Evolutionary conservation across 37 sponge, comb jelly and placozoan genomes (phyloP), one percentile per base, ranked within the genome.

Genomic region (Bolinopsis microptera): DNA sequence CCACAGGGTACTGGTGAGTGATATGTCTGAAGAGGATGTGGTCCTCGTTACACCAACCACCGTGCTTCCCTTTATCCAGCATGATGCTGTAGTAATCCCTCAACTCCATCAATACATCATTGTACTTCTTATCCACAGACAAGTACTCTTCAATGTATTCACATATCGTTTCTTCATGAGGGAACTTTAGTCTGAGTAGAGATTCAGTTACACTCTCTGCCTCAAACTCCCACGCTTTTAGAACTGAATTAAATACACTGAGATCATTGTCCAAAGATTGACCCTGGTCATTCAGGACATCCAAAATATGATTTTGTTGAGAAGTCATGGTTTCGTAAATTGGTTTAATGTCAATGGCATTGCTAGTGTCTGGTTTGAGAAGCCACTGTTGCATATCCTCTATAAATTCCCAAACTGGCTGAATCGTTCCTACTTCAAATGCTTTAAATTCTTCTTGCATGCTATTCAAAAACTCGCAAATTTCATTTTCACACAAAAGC

Each of bases 341-440:
- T 0, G 90, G 35, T 41, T 41, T 38, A 24, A 86, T 41, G 8
- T 38, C 90, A 37, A 22, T 23, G 24, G 25, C 67, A 38, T 86
- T 86, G 30, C 30, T 23, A 23, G 23, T 86, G 28, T 40, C 90
- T 28, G 32, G 38, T 13, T 61, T 39, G 0, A 0, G 38, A 13
- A 86, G 31, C 90, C 90, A 86, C 38, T 41, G 67, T 38, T 86
- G 67, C 90, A 86, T 86, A 61, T 86, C 90, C 30, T 41, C 90
- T 0, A 86, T 86, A 38, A 86, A 86, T 33, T 86, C 90, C 90
- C 90, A 86, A 41, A 86, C 90, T 39, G 90, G 90, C 67, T 86
- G 90, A 18, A 86, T 26, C 25, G 90, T 86, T 22, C 24, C 25
- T 16, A 38, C 61, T 39, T 86, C 90, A 86, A 86, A 86, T 41